phyloP scores from a whole-genome alignment of 2,113 vertebrate genomes.

The Leptocoma aspasia region DNA sequence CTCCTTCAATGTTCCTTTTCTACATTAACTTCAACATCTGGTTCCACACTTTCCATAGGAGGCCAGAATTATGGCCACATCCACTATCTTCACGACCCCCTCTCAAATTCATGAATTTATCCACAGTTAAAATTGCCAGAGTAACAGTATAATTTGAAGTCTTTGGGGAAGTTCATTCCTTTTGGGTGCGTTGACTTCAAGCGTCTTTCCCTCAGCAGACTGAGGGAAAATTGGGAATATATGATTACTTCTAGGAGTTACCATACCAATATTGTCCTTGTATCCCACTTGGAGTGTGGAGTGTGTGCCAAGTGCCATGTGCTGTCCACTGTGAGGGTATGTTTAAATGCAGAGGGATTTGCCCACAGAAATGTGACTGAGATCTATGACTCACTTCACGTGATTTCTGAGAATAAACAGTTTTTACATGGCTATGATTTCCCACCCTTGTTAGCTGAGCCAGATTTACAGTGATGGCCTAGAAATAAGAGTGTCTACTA shows the following conservation, averaged over 20 bases:
- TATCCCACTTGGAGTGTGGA: not conserved
- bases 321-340: not conserved
- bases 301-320: not conserved
- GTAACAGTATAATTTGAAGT: not conserved
- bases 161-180: not conserved
- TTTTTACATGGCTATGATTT: not conserved
- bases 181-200: not conserved
- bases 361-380: not conserved
- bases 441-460: not conserved
- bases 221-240: not conserved
- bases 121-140: not conserved
- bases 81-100: not conserved
- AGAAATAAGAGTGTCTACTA: not conserved
- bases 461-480: not conserved
- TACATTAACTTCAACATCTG: slow-evolving; percentile 50
- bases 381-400: not conserved
- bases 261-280: not conserved
- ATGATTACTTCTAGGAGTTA: not conserved
- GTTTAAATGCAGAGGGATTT: not conserved
- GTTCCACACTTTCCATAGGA: not conserved
- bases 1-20: not conserved
- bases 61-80: slow-evolving; percentile 5
- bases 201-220: not conserved
- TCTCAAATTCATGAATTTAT: not conserved
- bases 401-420: not conserved